Evolutionary conservation across 2,797 vertebrate genomes (phyloP).

Genomic region (Hipposideros larvatus): DNA sequence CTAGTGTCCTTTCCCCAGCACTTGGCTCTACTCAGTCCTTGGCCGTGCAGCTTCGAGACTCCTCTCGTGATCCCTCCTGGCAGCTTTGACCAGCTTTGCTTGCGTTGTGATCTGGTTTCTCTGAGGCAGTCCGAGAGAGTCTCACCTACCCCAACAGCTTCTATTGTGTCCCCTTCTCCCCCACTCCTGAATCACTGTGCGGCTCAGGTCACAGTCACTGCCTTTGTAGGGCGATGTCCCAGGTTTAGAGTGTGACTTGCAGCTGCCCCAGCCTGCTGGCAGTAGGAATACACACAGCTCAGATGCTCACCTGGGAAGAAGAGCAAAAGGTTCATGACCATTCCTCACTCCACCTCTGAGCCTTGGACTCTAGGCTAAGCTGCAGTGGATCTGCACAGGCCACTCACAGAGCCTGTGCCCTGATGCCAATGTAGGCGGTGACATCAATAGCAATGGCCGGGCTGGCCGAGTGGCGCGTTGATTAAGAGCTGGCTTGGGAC

Average conservation of each 20-base stretch:
- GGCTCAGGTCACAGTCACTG: neutral
- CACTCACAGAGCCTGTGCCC: neutral
- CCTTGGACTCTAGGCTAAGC: neutral
- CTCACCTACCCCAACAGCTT: neutral
- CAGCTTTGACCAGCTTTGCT: neutral
- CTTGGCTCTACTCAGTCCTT: neutral
- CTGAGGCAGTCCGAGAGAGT: neutral
- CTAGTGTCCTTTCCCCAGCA: neutral
- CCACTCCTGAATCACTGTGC: neutral
- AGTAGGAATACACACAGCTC: neutral
- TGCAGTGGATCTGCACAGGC: neutral
- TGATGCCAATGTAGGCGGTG: too few species aligned
- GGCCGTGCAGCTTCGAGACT: neutral
- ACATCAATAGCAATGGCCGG: neutral
- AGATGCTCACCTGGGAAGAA: neutral
- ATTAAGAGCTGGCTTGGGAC: too few species aligned
- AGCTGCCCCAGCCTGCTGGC: neutral
- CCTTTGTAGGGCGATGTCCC: neutral
- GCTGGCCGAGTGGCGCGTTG: too few species aligned
- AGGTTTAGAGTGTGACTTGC: fast-evolving
- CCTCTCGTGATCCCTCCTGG: neutral
- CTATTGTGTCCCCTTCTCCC: neutral
- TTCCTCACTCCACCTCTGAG: neutral
- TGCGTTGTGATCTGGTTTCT: slow-evolving; percentile 11
- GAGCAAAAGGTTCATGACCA: too few species aligned